phyloP scores from a whole-genome alignment of 2,113 vertebrate genomes.

The Melanerpes formicivorus region DNA sequence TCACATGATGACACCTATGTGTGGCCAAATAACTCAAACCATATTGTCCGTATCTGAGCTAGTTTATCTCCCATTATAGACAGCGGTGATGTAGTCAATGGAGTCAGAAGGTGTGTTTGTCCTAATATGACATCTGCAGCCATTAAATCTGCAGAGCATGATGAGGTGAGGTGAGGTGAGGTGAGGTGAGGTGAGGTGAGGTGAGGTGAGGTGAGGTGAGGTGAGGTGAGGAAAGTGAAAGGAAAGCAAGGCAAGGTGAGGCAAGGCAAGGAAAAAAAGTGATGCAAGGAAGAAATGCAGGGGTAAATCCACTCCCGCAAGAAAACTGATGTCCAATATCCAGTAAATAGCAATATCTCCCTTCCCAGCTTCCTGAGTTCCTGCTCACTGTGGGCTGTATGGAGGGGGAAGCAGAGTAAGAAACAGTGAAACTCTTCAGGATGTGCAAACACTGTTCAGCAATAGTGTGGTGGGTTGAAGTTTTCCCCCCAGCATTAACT shows the following conservation, averaged over 20 bases:
- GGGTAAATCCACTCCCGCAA: not conserved
- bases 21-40: not conserved
- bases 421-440: not conserved
- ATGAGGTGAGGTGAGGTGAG: too few species aligned
- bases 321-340: not conserved
- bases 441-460: not conserved
- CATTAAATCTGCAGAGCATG: not conserved
- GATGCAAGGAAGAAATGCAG: not conserved
- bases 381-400: not conserved
- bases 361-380: not conserved
- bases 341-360: not conserved
- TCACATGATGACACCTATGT: fast-evolving
- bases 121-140: not conserved
- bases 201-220: too few species aligned
- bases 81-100: not conserved
- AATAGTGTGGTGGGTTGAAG: not conserved
- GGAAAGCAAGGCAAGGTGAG: not conserved
- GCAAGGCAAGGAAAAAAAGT: not conserved
- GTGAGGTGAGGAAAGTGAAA: too few species aligned
- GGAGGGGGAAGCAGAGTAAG: not conserved
- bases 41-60: not conserved
- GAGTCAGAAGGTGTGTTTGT: fast-evolving
- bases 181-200: too few species aligned
- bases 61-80: not conserved
- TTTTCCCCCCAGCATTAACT: too few species aligned